Conservation (phyloP, 2,888 invertebrate genomes). For the Nipponacmea schrenckii region DNA sequence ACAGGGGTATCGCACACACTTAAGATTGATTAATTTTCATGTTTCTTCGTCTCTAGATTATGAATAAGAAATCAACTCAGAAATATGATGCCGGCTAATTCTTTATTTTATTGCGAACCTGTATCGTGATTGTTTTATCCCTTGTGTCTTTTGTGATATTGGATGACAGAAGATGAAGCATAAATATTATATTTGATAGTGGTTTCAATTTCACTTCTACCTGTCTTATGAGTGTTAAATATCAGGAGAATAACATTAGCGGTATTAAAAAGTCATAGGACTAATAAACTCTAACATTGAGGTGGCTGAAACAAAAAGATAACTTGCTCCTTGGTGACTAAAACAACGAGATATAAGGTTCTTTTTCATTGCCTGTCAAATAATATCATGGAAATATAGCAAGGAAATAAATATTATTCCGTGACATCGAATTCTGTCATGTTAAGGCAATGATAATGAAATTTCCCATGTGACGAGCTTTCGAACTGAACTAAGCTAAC, state of each 20-base stretch:
- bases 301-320: neutral
- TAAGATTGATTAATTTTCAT: too few species aligned
- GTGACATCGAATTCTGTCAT: neutral
- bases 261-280: neutral
- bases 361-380: constrained; percentile 7
- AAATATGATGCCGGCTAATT: too few species aligned
- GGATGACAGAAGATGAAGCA: neutral
- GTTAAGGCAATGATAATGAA: constrained; percentile 1
- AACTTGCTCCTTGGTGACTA: neutral
- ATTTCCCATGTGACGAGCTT: neutral
- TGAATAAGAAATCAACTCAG: too few species aligned
- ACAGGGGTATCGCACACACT: too few species aligned
- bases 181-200: constrained; percentile 2
- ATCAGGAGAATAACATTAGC: neutral
- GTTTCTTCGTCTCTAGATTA: too few species aligned
- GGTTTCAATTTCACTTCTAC: neutral
- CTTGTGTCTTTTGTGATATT: neutral
- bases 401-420: constrained; percentile 4
- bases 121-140: too few species aligned
- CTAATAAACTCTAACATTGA: neutral
- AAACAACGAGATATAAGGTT: neutral
- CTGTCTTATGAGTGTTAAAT: neutral
- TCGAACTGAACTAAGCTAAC: too few species aligned
- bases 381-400: neutral
- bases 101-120: too few species aligned